Conservation (phyloP, 2,113 vertebrate species). For the Ibidorhyncha struthersii region DNA sequence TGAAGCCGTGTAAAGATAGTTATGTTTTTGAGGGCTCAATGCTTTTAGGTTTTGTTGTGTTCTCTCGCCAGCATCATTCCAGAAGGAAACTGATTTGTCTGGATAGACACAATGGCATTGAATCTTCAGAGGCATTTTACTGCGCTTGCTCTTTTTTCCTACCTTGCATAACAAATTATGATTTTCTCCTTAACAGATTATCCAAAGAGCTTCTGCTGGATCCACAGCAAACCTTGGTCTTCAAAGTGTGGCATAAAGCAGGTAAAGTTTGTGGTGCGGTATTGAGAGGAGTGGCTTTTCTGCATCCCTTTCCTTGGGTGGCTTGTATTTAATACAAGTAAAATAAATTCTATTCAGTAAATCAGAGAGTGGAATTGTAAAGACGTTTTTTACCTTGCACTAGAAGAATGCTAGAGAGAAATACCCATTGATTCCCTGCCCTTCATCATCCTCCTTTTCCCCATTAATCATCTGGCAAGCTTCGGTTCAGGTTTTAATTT, state of each 20-base stretch:
- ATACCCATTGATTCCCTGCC: neutral
- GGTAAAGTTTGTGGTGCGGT: conserved; percentile 60
- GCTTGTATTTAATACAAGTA: neutral
- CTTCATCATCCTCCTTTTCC: neutral
- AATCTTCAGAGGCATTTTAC: neutral
- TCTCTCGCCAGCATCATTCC: fast-evolving
- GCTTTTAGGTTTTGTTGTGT: neutral
- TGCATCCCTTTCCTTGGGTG: neutral
- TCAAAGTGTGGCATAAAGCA: conserved; percentile 98
- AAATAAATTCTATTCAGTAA: neutral
- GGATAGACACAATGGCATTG: neutral
- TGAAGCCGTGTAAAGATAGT: neutral
- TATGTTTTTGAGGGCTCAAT: neutral
- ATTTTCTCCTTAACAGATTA: conserved; percentile 76
- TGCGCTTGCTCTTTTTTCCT: neutral
- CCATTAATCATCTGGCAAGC: neutral
- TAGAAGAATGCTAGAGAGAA: neutral
- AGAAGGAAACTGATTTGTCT: neutral
- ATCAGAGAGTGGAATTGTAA: neutral
- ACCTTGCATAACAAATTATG: neutral
- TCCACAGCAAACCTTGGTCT: conserved; percentile 89
- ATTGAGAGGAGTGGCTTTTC: neutral
- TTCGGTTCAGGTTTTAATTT: neutral
- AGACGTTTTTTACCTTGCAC: neutral
- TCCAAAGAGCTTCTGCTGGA: conserved; percentile 91